Conservation (phyloP, 2,888 invertebrate species). For the Amphipyra tragopoginis region DNA sequence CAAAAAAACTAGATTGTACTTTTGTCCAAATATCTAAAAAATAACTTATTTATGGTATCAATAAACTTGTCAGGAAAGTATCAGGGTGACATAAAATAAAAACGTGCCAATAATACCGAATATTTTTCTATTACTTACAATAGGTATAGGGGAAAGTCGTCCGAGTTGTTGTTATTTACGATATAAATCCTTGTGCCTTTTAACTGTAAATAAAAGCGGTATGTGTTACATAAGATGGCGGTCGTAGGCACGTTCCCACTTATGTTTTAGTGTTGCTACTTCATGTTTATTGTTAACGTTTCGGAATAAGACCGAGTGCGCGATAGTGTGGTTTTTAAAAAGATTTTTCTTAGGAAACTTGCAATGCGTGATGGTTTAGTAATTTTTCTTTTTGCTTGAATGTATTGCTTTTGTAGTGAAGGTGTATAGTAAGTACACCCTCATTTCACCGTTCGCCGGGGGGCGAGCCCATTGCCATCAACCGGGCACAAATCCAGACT, state of each 20-base stretch:
- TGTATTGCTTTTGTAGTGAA: too few species aligned
- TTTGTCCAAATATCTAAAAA: conserved; percentile 25
- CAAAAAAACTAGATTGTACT: conserved; percentile 7
- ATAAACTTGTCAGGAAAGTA: conserved; percentile 53
- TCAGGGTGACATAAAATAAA: conserved; percentile 55
- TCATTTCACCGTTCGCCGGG: too few species aligned
- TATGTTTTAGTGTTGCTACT: conserved; percentile 41
- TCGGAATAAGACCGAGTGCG: conserved; percentile 35
- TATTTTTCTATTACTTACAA: conserved; percentile 35
- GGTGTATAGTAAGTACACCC: too few species aligned
- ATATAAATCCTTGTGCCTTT: conserved; percentile 46
- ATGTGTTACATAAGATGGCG: conserved; percentile 34
- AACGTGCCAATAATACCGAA: conserved; percentile 52
- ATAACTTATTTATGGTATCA: conserved; percentile 45
- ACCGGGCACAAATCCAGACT: too few species aligned
- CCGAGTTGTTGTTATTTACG: conserved; percentile 45
- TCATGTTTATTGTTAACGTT: conserved; percentile 34
- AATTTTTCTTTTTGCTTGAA: conserved; percentile 2
- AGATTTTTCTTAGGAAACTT: conserved; percentile 29
- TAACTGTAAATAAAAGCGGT: conserved; percentile 35
- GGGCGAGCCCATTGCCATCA: too few species aligned
- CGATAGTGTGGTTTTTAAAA: conserved; percentile 39
- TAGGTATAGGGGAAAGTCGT: conserved; percentile 29
- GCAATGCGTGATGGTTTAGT: conserved; percentile 25
- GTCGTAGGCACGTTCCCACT: conserved; percentile 47